phyloP scores from a whole-genome alignment of 1,140 invertebrate species.

The Nylanderia fulva region DNA sequence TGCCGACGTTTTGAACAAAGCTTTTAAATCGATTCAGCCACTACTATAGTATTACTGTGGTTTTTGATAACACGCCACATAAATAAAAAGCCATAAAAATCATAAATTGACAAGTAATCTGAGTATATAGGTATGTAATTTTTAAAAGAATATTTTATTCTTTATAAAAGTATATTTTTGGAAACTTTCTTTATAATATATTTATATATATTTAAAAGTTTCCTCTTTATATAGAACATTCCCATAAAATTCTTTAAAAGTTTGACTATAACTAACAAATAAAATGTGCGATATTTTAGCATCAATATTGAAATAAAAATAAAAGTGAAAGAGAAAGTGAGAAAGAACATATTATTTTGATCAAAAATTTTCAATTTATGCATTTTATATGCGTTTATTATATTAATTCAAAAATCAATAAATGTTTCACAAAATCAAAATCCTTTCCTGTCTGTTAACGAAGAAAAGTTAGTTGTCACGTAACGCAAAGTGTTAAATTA shows the following conservation, averaged over 20 bases:
- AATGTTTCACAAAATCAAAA: conserved; percentile 23
- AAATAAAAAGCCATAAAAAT: not conserved
- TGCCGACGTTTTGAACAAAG: not conserved
- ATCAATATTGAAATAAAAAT: conserved; percentile 6
- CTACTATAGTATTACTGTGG: not conserved
- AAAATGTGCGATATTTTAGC: not conserved
- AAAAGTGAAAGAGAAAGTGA: not conserved
- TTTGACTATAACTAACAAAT: not conserved
- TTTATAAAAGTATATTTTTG: not conserved
- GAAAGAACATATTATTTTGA: not conserved
- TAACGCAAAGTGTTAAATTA: not conserved
- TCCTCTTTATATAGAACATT: not conserved
- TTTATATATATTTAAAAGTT: not conserved
- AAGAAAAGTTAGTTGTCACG: not conserved
- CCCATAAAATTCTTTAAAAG: not conserved
- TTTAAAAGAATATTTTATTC: not conserved
- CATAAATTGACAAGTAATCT: not conserved
- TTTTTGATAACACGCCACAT: not conserved
- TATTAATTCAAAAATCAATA: not conserved
- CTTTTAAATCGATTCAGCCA: not conserved
- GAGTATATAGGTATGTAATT: not conserved
- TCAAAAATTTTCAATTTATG: not conserved
- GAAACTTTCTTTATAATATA: not conserved
- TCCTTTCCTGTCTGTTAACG: not conserved
- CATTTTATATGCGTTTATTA: conserved; percentile 22